phyloP scores from a whole-genome alignment of 2,797 vertebrate genomes.

The Sebastes steindachneri region DNA sequence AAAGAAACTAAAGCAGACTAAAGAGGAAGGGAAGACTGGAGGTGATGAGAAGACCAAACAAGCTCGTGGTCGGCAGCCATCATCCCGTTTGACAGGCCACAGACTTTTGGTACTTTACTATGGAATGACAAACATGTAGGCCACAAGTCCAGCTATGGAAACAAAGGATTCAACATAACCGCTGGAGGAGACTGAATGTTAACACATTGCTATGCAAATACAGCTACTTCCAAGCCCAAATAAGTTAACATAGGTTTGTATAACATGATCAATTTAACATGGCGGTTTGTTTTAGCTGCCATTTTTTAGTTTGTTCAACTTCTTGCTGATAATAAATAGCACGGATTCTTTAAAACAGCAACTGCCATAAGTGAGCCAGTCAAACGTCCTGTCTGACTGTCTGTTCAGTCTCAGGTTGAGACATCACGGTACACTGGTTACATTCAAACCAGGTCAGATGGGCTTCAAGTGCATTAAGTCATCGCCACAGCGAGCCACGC shows the following conservation, averaged over 20 bases:
- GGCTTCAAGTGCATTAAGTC: constrained; percentile 49
- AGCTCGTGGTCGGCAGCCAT: constrained; percentile 55
- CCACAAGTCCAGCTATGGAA: constrained; percentile 55
- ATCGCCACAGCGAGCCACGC: neutral
- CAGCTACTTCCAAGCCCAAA: neutral
- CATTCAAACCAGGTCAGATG: constrained; percentile 62
- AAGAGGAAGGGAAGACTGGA: constrained; percentile 23
- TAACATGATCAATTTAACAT: neutral
- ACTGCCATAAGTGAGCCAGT: neutral
- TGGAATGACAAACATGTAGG: constrained; percentile 75
- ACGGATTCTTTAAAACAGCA: neutral
- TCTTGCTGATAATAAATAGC: neutral
- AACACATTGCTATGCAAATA: neutral
- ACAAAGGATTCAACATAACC: constrained; percentile 20
- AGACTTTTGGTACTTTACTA: constrained; percentile 71
- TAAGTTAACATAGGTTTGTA: neutral
- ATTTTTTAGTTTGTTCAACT: neutral
- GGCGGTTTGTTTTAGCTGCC: neutral
- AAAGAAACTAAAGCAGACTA: constrained; percentile 16
- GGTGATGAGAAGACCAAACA: constrained; percentile 57
- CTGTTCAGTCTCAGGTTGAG: constrained; percentile 29
- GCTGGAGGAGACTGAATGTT: constrained; percentile 6
- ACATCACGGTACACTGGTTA: constrained; percentile 6
- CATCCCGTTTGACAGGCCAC: constrained; percentile 55
- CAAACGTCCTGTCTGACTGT: neutral